Conservation (phyloP, 2,797 vertebrate genomes). For the Sebastes melanostomus region DNA sequence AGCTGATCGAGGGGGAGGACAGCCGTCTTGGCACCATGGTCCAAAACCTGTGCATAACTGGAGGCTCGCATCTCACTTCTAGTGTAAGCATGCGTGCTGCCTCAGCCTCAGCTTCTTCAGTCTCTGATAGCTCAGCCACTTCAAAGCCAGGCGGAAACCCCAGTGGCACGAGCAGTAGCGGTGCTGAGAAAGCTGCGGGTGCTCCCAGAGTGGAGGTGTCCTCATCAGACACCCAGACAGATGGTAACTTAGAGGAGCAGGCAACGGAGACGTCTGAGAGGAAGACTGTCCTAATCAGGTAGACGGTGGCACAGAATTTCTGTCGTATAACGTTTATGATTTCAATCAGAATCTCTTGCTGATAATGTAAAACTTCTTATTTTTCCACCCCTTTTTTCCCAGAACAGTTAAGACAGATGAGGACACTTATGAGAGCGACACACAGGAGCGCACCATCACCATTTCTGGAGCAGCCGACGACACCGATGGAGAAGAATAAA, state of each 20-base stretch:
- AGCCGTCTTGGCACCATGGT: conserved; percentile 76
- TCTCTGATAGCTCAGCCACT: background rate
- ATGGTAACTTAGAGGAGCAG: conserved; percentile 53
- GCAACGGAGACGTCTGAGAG: conserved; percentile 77
- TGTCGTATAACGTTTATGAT: background rate
- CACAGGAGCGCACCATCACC: conserved; percentile 76
- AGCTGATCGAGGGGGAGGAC: conserved; percentile 85
- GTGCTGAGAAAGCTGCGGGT: background rate
- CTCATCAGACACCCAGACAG: conserved; percentile 48
- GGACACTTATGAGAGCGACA: conserved; percentile 73
- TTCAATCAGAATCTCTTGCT: background rate
- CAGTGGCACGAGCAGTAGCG: background rate
- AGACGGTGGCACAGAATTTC: conserved; percentile 18
- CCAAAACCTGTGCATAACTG: conserved; percentile 52
- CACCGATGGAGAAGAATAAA: conserved; percentile 73
- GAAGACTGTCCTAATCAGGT: conserved; percentile 84
- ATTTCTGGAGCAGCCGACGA: conserved; percentile 79
- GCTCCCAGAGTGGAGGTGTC: conserved; percentile 26
- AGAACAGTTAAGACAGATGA: conserved; percentile 84
- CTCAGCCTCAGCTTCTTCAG: conserved; percentile 2
- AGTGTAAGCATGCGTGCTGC: background rate
- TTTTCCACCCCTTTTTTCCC: conserved; percentile 27
- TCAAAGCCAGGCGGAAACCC: background rate
- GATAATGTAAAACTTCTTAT: background rate
- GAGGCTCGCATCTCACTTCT: conserved; percentile 8